Percentiles rank a stretch among this genome's conserved stretches.
These are phyloP conservation scores for Drosophila jambulina DNA, from an alignment of 1,140 invertebrate species.

Conservation along the genomic window DNA sequence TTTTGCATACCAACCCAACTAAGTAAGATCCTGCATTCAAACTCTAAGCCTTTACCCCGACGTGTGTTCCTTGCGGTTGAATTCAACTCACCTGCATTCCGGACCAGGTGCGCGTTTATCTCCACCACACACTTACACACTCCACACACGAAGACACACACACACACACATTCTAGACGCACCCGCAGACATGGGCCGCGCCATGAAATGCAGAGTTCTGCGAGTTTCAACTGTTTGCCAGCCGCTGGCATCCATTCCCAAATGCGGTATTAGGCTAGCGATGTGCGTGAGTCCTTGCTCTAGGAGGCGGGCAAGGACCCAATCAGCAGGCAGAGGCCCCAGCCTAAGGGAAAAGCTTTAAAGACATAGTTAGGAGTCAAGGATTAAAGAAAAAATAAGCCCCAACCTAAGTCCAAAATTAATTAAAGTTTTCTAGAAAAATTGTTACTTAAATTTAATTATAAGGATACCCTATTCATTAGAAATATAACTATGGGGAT, in stretches of 20 bases:
- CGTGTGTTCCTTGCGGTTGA: conserved; percentile 62
- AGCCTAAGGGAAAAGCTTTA: too few species aligned
- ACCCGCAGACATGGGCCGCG: conserved; percentile 16
- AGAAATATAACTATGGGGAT: too few species aligned
- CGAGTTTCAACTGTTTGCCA: conserved; percentile 31
- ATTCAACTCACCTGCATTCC: conserved; percentile 52
- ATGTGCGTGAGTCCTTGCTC: conserved; percentile 24
- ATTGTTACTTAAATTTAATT: neutral
- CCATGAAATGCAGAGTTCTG: conserved; percentile 50
- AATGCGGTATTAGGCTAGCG: conserved; percentile 24
- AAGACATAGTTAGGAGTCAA: neutral
- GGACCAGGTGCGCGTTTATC: conserved; percentile 43
- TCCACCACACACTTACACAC: conserved; percentile 38
- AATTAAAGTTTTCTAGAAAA: neutral
- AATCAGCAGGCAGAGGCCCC: neutral
- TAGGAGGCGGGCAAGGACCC: neutral
- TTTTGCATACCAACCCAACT: too few species aligned
- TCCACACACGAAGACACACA: conserved; percentile 3
- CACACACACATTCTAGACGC: conserved; percentile 2
- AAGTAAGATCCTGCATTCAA: conserved; percentile 13
- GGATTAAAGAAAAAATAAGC: too few species aligned
- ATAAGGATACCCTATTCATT: neutral
- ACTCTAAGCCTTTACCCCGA: conserved; percentile 46
- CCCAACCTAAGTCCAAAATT: neutral
- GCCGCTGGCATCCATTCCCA: conserved; percentile 46